phyloP scores from a whole-genome alignment of 2,888 invertebrate genomes.

The Drosophila anomalipes region DNA sequence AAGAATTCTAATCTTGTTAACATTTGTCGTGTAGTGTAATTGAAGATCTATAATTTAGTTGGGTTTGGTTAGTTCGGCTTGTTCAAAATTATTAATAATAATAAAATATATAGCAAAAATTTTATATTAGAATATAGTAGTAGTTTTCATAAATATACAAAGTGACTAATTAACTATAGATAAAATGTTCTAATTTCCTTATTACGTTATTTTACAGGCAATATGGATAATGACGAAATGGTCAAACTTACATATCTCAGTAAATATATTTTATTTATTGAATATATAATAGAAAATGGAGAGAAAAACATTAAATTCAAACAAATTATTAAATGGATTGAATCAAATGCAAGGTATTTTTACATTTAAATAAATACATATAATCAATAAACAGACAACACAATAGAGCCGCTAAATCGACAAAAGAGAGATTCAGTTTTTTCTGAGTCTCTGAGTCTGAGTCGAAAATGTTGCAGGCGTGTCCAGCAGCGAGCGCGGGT shows the following conservation, averaged over 20 bases:
- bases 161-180: not conserved
- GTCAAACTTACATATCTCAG: constrained; percentile 13
- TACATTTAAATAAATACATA: not conserved
- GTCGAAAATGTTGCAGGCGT: too few relatives aligned
- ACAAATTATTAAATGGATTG: constrained; percentile 20
- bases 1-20: not conserved
- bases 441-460: too few relatives aligned
- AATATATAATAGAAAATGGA: constrained; percentile 21
- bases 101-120: not conserved
- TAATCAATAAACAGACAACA: too few relatives aligned
- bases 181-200: not conserved
- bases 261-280: constrained; percentile 24
- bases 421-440: too few relatives aligned
- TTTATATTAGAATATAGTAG: not conserved
- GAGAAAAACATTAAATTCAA: constrained; percentile 9
- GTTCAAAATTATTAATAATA: not conserved
- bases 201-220: constrained; percentile 1
- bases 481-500: too few relatives aligned
- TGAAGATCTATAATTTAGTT: not conserved
- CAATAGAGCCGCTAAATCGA: too few relatives aligned
- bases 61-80: not conserved
- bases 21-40: not conserved
- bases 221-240: constrained; percentile 3
- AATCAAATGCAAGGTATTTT: constrained; percentile 17
- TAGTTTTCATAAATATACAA: not conserved